These are phyloP conservation scores for Ibycter americanus DNA, from an alignment of 2,797 vertebrate genomes.

Conservation along the genomic window DNA sequence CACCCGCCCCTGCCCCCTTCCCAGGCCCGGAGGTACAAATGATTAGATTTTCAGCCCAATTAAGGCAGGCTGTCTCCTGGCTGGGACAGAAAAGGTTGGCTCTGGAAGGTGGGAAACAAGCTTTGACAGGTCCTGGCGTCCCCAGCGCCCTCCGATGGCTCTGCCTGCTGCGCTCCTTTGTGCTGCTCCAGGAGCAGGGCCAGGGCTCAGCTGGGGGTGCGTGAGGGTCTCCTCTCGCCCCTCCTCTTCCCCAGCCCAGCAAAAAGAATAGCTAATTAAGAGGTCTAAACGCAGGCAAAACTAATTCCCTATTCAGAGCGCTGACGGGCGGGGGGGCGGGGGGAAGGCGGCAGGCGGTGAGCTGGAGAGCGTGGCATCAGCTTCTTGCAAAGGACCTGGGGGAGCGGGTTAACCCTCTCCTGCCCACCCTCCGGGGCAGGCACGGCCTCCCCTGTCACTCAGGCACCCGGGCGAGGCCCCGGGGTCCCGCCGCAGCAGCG, in stretches of 20 bases:
- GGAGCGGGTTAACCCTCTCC: conserved; percentile 58
- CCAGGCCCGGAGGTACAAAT: conserved; percentile 71
- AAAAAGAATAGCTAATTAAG: conserved; percentile 76
- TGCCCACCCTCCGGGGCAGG: neutral
- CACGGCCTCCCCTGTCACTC: fast-evolving
- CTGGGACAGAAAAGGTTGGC: conserved; percentile 61
- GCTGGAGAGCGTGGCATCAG: conserved; percentile 36
- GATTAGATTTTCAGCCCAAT: conserved; percentile 78
- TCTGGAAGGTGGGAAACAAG: conserved; percentile 68
- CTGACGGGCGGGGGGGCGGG: conserved; percentile 19
- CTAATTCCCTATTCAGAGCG: conserved; percentile 69
- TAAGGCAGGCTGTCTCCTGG: conserved; percentile 71
- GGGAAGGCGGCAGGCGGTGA: conserved; percentile 19
- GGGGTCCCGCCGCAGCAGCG: neutral
- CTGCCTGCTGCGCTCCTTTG: conserved; percentile 69
- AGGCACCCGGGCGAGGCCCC: fast-evolving
- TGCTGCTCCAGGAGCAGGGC: conserved; percentile 51
- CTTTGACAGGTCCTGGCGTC: conserved; percentile 75
- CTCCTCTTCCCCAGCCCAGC: conserved; percentile 44
- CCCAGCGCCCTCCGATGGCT: conserved; percentile 71
- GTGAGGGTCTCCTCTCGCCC: conserved; percentile 27
- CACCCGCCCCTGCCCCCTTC: conserved; percentile 28
- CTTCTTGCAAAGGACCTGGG: neutral
- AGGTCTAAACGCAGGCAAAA: conserved; percentile 68
- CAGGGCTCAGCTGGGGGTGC: conserved; percentile 49